A percentile compares a stretch with the other conserved stretches of the same genome.
These are phyloP conservation scores for Zaprionus gabonicus DNA, from an alignment of 1,140 invertebrate species.

Conservation along the genomic window DNA sequence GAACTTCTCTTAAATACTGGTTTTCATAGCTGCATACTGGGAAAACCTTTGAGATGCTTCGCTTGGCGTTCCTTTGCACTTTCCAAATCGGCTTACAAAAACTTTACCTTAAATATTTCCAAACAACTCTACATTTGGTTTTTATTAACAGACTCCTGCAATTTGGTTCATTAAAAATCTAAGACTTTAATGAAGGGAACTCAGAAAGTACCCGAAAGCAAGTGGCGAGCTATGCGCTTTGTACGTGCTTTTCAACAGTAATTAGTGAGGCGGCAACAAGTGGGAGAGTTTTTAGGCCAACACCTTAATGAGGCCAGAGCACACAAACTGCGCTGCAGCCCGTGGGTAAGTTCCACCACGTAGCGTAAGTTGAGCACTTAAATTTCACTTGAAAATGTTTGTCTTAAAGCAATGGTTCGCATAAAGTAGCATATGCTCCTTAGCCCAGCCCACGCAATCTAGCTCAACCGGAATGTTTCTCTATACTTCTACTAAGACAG, in stretches of 20 bases:
- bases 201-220: background rate
- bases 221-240: background rate
- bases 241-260: slow-evolving; percentile 30
- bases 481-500: slow-evolving; percentile 1
- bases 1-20: slow-evolving; percentile 56
- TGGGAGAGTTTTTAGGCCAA: slow-evolving; percentile 6
- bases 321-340: background rate
- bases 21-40: background rate
- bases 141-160: slow-evolving; percentile 13
- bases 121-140: slow-evolving; percentile 20
- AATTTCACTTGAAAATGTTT: slow-evolving; percentile 19
- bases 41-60: background rate
- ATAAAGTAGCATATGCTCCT: slow-evolving; percentile 10
- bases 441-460: background rate
- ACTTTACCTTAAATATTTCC: background rate
- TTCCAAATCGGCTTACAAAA: slow-evolving; percentile 39
- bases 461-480: slow-evolving; percentile 20
- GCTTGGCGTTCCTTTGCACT: slow-evolving; percentile 12
- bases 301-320: slow-evolving; percentile 4
- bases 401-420: slow-evolving; percentile 9
- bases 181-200: slow-evolving; percentile 5
- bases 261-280: slow-evolving; percentile 37
- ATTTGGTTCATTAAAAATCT: slow-evolving; percentile 20
- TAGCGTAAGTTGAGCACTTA: background rate
- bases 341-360: slow-evolving; percentile 14